These are phyloP conservation scores for Stegana nigrithorax DNA, from an alignment of 2,888 invertebrate species.

Conservation along the genomic window DNA sequence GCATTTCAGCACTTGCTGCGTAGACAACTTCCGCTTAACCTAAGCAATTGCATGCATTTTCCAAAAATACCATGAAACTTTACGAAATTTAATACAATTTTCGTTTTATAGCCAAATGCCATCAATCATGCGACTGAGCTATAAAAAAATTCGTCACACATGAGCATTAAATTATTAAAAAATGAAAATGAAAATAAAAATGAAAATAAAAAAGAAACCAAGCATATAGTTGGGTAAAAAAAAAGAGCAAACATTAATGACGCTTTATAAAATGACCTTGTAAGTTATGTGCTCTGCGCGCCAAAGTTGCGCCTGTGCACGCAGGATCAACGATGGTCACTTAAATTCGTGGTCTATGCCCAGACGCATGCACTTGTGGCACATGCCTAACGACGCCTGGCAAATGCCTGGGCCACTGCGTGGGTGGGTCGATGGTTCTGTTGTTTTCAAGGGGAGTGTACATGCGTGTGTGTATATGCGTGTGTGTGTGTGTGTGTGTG, in stretches of 20 bases:
- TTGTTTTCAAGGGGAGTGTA: conserved; percentile 22
- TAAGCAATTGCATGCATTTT: conserved; percentile 21
- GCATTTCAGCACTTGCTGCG: conserved; percentile 51
- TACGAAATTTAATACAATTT: neutral
- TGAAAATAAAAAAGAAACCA: conserved; percentile 16
- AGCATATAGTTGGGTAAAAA: no score
- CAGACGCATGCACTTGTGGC: conserved; percentile 40
- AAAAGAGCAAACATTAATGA: no score
- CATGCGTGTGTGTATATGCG: conserved; percentile 10
- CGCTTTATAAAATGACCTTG: conserved; percentile 54
- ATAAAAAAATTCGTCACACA: conserved; percentile 61
- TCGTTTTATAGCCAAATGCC: conserved; percentile 40
- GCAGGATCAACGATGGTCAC: conserved; percentile 47
- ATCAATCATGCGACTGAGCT: conserved; percentile 61
- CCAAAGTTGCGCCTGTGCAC: conserved; percentile 15
- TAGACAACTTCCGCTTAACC: neutral
- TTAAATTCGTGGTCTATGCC: conserved; percentile 24
- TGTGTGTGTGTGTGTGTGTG: conserved; percentile 36
- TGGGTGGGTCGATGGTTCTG: conserved; percentile 41
- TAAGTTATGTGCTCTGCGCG: conserved; percentile 47
- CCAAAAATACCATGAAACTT: neutral
- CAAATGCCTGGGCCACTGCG: conserved; percentile 29
- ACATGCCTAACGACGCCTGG: neutral
- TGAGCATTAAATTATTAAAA: conserved; percentile 49
- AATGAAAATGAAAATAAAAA: conserved; percentile 30